Conservation (phyloP, 2,797 vertebrate species). For the Melanotaenia parkinsoni region DNA sequence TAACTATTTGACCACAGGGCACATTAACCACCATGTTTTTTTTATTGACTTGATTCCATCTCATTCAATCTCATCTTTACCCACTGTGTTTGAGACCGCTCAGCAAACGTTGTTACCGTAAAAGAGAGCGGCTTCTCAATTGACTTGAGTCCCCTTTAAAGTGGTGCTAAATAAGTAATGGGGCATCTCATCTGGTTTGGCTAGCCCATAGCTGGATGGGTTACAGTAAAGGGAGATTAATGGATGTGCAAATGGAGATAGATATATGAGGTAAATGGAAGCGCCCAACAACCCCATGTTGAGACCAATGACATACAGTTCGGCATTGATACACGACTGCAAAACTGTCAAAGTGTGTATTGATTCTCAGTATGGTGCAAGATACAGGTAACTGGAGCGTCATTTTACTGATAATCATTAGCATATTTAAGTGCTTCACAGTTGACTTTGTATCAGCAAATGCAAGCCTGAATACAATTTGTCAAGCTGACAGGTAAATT, state of each 20-base stretch:
- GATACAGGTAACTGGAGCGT: slow-evolving; percentile 8
- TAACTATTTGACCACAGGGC: slow-evolving; percentile 59
- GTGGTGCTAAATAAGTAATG: slow-evolving; percentile 81
- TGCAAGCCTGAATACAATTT: slow-evolving; percentile 16
- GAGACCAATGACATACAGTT: slow-evolving; percentile 44
- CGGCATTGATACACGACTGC: slow-evolving; percentile 6
- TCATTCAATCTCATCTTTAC: slow-evolving; percentile 56
- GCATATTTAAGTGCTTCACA: slow-evolving; percentile 16
- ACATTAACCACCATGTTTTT: slow-evolving; percentile 53
- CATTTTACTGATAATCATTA: slow-evolving; percentile 18
- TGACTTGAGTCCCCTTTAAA: slow-evolving; percentile 72
- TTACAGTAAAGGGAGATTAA: slow-evolving; percentile 75
- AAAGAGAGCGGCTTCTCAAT: slow-evolving; percentile 69
- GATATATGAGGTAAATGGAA: slow-evolving; percentile 56
- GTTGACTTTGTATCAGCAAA: background rate
- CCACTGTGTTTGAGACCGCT: slow-evolving; percentile 40
- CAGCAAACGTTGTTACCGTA: slow-evolving; percentile 72
- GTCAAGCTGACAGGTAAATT: slow-evolving; percentile 24
- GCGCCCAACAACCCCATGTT: slow-evolving; percentile 15
- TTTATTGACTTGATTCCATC: slow-evolving; percentile 70
- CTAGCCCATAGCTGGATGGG: slow-evolving; percentile 60
- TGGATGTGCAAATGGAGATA: slow-evolving; percentile 67
- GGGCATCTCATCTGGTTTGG: slow-evolving; percentile 71
- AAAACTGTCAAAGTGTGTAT: slow-evolving; percentile 33
- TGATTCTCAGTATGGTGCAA: slow-evolving; percentile 5